Percentiles rank a stretch among this genome's conserved stretches.
These are phyloP conservation scores for Phortica okadai DNA, from an alignment of 2,888 invertebrate species.

Conservation along the genomic window DNA sequence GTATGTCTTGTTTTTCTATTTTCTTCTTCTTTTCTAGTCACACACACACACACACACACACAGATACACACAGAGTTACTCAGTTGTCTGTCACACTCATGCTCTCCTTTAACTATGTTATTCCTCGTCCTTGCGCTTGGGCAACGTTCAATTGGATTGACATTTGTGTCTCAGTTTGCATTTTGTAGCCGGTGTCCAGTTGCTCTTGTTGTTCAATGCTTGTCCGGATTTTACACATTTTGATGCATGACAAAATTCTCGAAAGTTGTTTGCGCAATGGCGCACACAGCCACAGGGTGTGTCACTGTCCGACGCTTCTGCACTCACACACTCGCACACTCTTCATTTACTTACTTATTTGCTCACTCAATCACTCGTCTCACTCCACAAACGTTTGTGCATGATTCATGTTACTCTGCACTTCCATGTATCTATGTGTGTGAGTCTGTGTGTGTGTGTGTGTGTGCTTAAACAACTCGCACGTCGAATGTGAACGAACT, in stretches of 20 bases:
- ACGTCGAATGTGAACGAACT: constrained; percentile 59
- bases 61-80: no score
- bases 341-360: neutral
- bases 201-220: constrained; percentile 10
- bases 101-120: neutral
- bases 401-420: constrained; percentile 34
- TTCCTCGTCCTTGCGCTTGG: neutral
- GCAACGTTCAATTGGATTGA: constrained; percentile 57
- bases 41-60: no score
- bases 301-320: constrained; percentile 13
- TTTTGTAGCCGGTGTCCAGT: constrained; percentile 35
- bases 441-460: neutral
- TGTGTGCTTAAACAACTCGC: constrained; percentile 14
- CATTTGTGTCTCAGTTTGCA: constrained; percentile 62
- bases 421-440: neutral
- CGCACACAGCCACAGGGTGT: constrained; percentile 25
- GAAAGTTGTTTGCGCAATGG: constrained; percentile 23
- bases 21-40: neutral
- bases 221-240: constrained; percentile 34
- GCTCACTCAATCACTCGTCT: neutral
- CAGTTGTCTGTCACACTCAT: neutral
- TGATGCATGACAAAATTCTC: constrained; percentile 39
- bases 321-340: neutral
- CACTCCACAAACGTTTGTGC: neutral
- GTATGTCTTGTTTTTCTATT: neutral